A percentile compares a stretch with the other conserved stretches of the same genome.
phyloP scores from a whole-genome alignment of 1,140 invertebrate genomes.

The Cecropterus lyciades region DNA sequence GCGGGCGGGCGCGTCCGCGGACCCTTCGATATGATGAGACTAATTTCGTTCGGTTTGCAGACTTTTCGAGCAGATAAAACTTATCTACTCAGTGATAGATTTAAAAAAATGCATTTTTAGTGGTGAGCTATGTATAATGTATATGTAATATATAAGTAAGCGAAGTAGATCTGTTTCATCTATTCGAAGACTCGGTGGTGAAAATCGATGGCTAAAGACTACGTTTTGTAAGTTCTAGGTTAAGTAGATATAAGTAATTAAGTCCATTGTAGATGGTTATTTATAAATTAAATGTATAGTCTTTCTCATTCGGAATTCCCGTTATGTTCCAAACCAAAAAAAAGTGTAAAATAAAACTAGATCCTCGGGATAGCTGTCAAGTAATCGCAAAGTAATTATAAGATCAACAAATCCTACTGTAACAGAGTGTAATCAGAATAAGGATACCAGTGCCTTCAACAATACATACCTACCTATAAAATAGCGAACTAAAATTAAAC shows the following conservation, averaged over 20 bases:
- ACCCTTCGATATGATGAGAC: conserved; percentile 64
- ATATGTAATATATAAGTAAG: conserved; percentile 73
- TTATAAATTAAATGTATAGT: conserved; percentile 76
- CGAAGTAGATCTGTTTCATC: conserved; percentile 82
- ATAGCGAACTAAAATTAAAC: conserved; percentile 72
- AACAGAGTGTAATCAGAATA: conserved; percentile 62
- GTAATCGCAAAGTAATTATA: conserved; percentile 64
- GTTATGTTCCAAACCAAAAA: conserved; percentile 79
- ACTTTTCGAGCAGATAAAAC: conserved; percentile 83
- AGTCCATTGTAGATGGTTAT: conserved; percentile 79
- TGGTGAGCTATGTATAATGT: conserved; percentile 77
- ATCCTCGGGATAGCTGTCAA: conserved; percentile 64
- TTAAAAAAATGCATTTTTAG: conserved; percentile 82
- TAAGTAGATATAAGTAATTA: conserved; percentile 78
- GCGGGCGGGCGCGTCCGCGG: conserved; percentile 43
- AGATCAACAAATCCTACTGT: conserved; percentile 52
- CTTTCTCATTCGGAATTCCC: conserved; percentile 75
- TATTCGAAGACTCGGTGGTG: conserved; percentile 80
- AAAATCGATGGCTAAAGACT: conserved; percentile 82
- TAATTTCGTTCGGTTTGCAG: conserved; percentile 71
- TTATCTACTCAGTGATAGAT: conserved; percentile 81
- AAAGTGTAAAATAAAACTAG: conserved; percentile 46
- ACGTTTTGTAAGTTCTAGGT: conserved; percentile 70
- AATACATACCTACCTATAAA: conserved; percentile 64
- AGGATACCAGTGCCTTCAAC: conserved; percentile 81